A percentile compares a stretch with the other conserved stretches of the same genome.
These are phyloP conservation scores for Platygyra sinensis DNA, from an alignment of 64 coral and sea anemone genomes.

Conservation along the genomic window DNA sequence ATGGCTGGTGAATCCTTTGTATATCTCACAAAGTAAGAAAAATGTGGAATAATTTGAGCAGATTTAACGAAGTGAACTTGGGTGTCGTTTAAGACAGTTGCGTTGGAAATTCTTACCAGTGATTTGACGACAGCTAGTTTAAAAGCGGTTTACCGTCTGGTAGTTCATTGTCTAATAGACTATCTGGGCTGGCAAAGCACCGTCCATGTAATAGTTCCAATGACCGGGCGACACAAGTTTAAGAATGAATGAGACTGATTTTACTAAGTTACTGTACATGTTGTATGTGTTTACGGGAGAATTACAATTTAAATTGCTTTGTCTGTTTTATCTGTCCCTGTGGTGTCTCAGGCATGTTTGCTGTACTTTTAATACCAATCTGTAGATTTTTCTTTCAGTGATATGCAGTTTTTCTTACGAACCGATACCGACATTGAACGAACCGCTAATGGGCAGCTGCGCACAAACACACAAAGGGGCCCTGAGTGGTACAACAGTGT, in stretches of 20 bases:
- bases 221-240: not conserved
- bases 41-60: not conserved
- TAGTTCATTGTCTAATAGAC: too few relatives aligned
- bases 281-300: too few relatives aligned
- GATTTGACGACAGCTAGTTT: too few relatives aligned
- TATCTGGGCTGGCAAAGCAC: too few relatives aligned
- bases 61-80: too few relatives aligned
- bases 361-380: not conserved
- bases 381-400: not conserved
- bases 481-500: constrained; percentile 36
- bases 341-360: not conserved
- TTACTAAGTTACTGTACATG: not conserved
- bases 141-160: too few relatives aligned
- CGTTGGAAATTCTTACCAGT: too few relatives aligned
- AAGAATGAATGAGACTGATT: not conserved
- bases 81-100: too few relatives aligned
- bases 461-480: not conserved
- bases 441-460: not conserved
- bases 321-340: not conserved
- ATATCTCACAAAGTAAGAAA: not conserved
- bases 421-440: not conserved
- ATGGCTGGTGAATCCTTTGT: not conserved
- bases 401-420: not conserved
- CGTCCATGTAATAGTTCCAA: too few relatives aligned
- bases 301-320: too few relatives aligned